Base-by-base conservation (phyloP, 2,113 vertebrate genomes). In the Rhea americana region DNA sequence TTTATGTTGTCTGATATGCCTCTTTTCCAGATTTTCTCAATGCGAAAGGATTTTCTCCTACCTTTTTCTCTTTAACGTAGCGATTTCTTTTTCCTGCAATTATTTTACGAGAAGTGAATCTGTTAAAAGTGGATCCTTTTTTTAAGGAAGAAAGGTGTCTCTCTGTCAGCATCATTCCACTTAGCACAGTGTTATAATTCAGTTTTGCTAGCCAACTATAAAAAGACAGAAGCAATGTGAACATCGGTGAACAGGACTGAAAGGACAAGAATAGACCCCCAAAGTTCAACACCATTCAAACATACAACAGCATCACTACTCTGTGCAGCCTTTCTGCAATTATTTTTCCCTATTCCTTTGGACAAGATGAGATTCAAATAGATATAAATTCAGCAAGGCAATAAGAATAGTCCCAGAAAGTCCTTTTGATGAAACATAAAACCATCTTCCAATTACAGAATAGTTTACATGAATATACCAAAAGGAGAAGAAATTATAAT, bases 381-480 rank as follows among this genome's bases (percentile, higher is more conserved):
- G 17, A 48, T 41, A 68, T 58, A 85, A 93, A 50, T 45, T 80
- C 76, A 74, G 76, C 53, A 71, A n/a, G 35, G 58, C 45, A 90
- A 61, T 48, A 72, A 94, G 93, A 25, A 47, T 55, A 82, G 17
- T 50, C 41, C 83, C 32, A 89, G 19, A 91, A 87, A 77, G 15
- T 63, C 37, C 8, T 75, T 93, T 82, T 75, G 80, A 94, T 66
- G 53, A 28, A 89, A 83, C 32, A 50, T 72, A 81, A 88, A 91
- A 59, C 68, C 22, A 39, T 45, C 26, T 50, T 85, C 68, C 15
- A 75, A 65, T 47, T 74, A 30, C 50, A 62, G 28, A 37, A 41
- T 30, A 65, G 45, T 81, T 85, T 72, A 91, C 72, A 90, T 62
- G 77, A 92, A 20, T 14, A 73, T 81, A 81, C 95, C 59, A 95